phyloP scores from a whole-genome alignment of 2,888 invertebrate species.

The Apodemia zela region DNA sequence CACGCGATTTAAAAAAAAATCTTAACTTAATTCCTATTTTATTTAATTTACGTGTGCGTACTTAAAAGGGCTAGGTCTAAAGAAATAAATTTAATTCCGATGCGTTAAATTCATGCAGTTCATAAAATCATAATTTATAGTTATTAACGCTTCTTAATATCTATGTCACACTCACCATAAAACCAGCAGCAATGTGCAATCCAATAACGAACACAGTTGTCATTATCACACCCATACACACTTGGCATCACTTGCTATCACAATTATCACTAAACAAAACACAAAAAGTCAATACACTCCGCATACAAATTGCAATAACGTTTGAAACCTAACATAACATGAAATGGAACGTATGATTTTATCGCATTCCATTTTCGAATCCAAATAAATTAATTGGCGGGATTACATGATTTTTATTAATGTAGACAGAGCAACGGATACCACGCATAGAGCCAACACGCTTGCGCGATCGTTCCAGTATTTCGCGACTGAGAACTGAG shows the following conservation, averaged over 20 bases:
- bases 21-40: too few species aligned
- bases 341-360: constrained; percentile 24
- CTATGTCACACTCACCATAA: constrained; percentile 51
- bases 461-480: constrained; percentile 53
- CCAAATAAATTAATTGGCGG: constrained; percentile 40
- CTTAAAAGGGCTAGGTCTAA: too few species aligned
- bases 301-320: constrained; percentile 43
- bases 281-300: constrained; percentile 63
- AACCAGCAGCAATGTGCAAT: constrained; percentile 62
- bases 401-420: constrained; percentile 43
- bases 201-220: constrained; percentile 66
- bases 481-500: constrained; percentile 57
- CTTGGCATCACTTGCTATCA: constrained; percentile 66
- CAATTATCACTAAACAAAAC: constrained; percentile 67
- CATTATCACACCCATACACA: constrained; percentile 70
- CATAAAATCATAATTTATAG: neutral
- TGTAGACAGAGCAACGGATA: constrained; percentile 37
- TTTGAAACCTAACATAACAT: constrained; percentile 22
- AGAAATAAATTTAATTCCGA: too few species aligned
- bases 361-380: constrained; percentile 36
- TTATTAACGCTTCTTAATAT: neutral
- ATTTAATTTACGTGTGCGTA: too few species aligned
- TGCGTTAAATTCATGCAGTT: neutral
- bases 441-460: constrained; percentile 48
- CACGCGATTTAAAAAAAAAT: too few species aligned